Conservation (phyloP, 2,888 invertebrate genomes). For the Dendrolimus pini region DNA sequence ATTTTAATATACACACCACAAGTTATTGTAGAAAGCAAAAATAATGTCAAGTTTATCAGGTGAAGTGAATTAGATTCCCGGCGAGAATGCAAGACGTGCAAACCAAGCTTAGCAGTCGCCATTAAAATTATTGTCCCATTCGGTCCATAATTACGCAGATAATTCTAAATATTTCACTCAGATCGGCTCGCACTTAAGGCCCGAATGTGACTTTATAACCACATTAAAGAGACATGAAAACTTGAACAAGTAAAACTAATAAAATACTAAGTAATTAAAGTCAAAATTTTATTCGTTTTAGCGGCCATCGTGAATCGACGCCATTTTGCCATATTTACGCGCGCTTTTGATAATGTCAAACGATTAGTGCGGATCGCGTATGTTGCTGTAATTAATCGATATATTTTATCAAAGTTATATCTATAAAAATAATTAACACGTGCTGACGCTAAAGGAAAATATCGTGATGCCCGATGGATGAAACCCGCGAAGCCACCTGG, state of each 20-base stretch:
- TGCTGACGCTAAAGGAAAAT: too few species aligned
- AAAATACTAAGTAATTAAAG: neutral
- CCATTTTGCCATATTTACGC: slow-evolving; percentile 3
- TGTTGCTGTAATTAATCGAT: neutral
- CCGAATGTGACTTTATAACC: neutral
- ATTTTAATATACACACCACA: too few species aligned
- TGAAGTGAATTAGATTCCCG: too few species aligned
- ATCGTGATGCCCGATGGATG: too few species aligned
- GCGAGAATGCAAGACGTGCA: too few species aligned
- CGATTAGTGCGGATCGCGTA: neutral
- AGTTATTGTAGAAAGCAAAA: too few species aligned
- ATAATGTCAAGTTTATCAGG: too few species aligned
- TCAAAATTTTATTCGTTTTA: slow-evolving; percentile 1
- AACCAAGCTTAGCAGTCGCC: neutral
- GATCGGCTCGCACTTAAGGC: neutral
- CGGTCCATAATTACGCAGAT: neutral
- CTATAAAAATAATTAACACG: too few species aligned
- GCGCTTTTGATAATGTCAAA: slow-evolving; percentile 5
- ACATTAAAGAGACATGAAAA: neutral
- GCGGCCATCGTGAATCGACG: neutral
- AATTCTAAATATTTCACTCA: neutral
- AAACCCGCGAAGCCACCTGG: too few species aligned
- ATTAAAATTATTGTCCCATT: neutral
- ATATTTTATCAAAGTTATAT: too few species aligned
- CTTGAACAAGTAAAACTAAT: neutral